Evolutionary conservation across 2,888 invertebrate species (phyloP).

Genomic region (Apotomis turbidana): DNA sequence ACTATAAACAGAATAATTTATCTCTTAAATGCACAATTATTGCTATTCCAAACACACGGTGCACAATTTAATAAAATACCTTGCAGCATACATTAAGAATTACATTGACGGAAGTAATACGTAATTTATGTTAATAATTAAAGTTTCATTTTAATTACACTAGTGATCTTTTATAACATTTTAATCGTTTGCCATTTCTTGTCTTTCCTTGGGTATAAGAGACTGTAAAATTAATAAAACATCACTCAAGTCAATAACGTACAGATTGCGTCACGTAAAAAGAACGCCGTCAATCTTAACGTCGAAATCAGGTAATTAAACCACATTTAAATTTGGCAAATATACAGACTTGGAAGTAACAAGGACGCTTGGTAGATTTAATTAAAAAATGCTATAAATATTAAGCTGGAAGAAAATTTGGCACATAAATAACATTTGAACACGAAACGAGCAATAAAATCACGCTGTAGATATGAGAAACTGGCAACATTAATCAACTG

Average conservation of each 20-base stretch:
- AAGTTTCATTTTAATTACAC: neutral
- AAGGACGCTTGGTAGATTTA: neutral
- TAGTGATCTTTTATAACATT: neutral
- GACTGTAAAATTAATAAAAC: too few species aligned
- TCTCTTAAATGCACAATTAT: constrained; percentile 64
- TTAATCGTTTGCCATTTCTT: neutral
- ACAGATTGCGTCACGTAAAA: too few species aligned
- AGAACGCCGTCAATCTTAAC: too few species aligned
- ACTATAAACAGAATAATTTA: constrained; percentile 25
- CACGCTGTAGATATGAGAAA: neutral
- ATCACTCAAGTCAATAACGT: constrained; percentile 9
- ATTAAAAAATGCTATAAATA: constrained; percentile 1
- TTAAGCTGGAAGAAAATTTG: constrained; percentile 49
- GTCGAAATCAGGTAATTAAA: too few species aligned
- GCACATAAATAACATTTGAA: constrained; percentile 44
- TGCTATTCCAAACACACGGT: constrained; percentile 54
- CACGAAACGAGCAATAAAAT: constrained; percentile 12
- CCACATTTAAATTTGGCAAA: constrained; percentile 31
- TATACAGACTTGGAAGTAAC: constrained; percentile 32
- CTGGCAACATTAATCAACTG: neutral
- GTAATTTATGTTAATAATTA: constrained; percentile 6
- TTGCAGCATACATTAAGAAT: constrained; percentile 10
- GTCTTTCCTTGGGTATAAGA: too few species aligned
- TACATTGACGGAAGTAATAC: neutral
- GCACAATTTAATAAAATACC: constrained; percentile 51